Percentiles rank a stretch among this genome's conserved stretches.
phyloP scores from a whole-genome alignment of 2,113 vertebrate species.

The Hystrix brachyura region DNA sequence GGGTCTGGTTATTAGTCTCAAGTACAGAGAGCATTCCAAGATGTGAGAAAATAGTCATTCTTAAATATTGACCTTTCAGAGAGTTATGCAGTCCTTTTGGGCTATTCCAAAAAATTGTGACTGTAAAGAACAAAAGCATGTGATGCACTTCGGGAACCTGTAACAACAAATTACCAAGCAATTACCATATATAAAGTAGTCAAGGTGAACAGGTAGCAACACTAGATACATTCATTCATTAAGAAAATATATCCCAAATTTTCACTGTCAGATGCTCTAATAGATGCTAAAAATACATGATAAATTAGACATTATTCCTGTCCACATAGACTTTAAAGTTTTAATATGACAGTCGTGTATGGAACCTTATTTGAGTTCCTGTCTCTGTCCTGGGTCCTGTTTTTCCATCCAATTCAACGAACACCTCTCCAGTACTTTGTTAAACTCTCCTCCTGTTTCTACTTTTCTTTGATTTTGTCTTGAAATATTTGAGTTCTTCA shows the following conservation, averaged over 20 bases:
- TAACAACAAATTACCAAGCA: constrained; percentile 27
- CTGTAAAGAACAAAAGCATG: not conserved
- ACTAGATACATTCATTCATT: not conserved
- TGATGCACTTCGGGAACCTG: not conserved
- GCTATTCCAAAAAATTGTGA: not conserved
- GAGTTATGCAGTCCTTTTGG: not conserved
- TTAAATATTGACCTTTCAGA: constrained; percentile 16
- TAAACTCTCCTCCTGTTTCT: not conserved
- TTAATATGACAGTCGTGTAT: not conserved
- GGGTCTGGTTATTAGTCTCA: not conserved
- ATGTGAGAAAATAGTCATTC: not conserved
- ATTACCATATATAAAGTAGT: not conserved
- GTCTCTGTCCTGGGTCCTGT: not conserved
- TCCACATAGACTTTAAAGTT: not conserved
- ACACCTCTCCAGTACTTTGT: not conserved
- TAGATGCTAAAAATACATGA: not conserved
- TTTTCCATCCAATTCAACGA: not conserved
- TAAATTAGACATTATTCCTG: not conserved
- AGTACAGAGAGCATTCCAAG: not conserved
- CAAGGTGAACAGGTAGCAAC: not conserved
- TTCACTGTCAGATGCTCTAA: not conserved
- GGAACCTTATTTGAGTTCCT: not conserved
- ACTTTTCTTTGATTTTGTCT: not conserved
- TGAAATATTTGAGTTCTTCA: constrained; percentile 4
- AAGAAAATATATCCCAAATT: not conserved